Conservation (phyloP, 2,888 invertebrate genomes). For the Venusia cambrica region DNA sequence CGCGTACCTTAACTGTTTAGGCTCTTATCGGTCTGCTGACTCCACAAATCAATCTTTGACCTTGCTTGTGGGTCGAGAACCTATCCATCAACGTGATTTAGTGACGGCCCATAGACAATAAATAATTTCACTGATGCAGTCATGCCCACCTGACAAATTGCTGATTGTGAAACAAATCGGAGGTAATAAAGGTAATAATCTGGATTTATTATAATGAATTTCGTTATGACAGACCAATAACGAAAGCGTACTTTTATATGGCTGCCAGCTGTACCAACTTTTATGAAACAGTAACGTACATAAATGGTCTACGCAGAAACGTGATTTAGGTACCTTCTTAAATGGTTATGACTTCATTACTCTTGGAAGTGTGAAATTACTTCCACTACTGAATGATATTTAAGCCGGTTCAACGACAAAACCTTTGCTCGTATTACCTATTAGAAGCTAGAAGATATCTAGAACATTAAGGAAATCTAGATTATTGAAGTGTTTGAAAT, state of each 20-base stretch:
- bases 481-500: too few species aligned
- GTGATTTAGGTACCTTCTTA: too few species aligned
- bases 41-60: slow-evolving; percentile 9
- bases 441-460: too few species aligned
- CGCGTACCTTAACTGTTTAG: too few species aligned
- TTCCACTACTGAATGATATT: too few species aligned
- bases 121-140: slow-evolving; percentile 24
- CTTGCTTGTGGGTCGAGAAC: slow-evolving; percentile 10
- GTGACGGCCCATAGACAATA: slow-evolving; percentile 30
- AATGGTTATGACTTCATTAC: too few species aligned
- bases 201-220: slow-evolving; percentile 31
- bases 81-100: slow-evolving; percentile 20
- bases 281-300: too few species aligned
- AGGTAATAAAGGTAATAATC: slow-evolving; percentile 27
- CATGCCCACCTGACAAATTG: slow-evolving; percentile 22
- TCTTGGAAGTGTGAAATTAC: too few species aligned
- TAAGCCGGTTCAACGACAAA: too few species aligned
- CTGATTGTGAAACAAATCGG: slow-evolving; percentile 24
- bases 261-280: slow-evolving; percentile 18
- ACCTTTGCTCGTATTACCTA: too few species aligned
- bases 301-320: too few species aligned
- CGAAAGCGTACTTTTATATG: slow-evolving; percentile 22
- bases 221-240: slow-evolving; percentile 22
- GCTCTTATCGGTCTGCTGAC: slow-evolving; percentile 1
- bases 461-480: too few species aligned